Conservation (phyloP, 1,140 invertebrate genomes). For the Phymastichus coffea region DNA sequence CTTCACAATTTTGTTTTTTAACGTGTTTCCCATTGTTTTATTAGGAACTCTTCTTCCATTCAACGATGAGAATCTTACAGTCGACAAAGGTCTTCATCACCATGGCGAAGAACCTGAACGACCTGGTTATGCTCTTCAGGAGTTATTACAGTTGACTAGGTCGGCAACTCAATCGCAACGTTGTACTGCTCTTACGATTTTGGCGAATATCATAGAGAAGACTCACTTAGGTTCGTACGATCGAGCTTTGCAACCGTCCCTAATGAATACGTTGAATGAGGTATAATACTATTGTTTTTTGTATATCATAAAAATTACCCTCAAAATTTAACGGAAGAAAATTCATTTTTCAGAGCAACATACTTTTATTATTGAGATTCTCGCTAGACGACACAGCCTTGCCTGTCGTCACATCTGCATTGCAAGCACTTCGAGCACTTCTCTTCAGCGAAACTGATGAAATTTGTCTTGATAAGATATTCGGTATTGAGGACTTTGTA, state of each 20-base stretch:
- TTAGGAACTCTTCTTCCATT: conserved; percentile 71
- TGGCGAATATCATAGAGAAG: conserved; percentile 78
- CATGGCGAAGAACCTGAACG: conserved; percentile 89
- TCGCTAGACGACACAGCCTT: conserved; percentile 81
- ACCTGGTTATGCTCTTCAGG: conserved; percentile 85
- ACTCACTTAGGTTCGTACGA: conserved; percentile 73
- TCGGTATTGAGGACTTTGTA: conserved; percentile 57
- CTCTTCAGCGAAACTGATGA: conserved; percentile 78
- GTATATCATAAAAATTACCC: background rate
- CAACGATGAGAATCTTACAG: conserved; percentile 61
- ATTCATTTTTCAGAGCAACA: conserved; percentile 58
- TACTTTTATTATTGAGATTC: conserved; percentile 80
- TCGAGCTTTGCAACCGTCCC: conserved; percentile 57
- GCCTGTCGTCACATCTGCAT: conserved; percentile 68
- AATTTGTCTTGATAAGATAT: conserved; percentile 68
- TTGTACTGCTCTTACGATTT: conserved; percentile 72
- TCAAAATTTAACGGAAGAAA: background rate
- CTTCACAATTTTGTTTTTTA: background rate
- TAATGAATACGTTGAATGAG: conserved; percentile 56
- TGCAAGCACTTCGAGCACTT: conserved; percentile 72
- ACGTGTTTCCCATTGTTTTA: conserved; percentile 34
- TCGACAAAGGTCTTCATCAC: conserved; percentile 76
- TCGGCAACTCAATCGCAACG: conserved; percentile 75
- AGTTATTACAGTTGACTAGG: conserved; percentile 76
- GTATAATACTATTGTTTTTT: conserved; percentile 2